Base-by-base conservation (phyloP, 2,888 invertebrate genomes). In the Drosophila koepferae region DNA sequence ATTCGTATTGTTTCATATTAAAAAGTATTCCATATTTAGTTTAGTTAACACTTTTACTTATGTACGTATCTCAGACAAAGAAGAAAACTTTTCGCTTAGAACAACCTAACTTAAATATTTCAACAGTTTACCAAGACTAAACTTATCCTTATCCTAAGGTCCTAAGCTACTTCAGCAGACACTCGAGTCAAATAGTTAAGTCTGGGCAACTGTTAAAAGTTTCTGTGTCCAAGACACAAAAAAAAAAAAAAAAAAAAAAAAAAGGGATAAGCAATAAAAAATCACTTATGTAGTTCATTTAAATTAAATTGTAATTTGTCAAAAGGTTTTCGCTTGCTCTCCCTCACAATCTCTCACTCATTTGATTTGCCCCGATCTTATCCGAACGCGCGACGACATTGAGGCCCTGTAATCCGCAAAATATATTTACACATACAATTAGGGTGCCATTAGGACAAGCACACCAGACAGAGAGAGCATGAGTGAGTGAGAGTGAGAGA, bases 391-490 rank as follows among this genome's bases (percentile, higher is more conserved):
- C 80, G 76, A 74, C 75, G 83, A 83, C 83, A 86, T 80, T 84
- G 85, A 88, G 80, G 80, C 88, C 82, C 72, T 81, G 80, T 80
- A 89, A 88, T 91, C 84, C 85, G 82, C 87, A 89, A 78, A 90
- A 91, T 91, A 90, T 91, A 92, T 92, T 91, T 92, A 91, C 90
- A 86, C 91, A 90, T 92, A 91, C 90, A 91, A 93, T 92, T 93
- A 91, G 91, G 92, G 86, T 89, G 86, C 85, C 84, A 90, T 90
- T 91, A 87, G 86, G 40, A 16, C 82, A 79, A 72, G 34, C 51
- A 36, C 7, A 23, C 31, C 34, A 53, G 36, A 38, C 20, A 34
- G 53, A 20, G 14, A 34, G 18, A 14, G 34, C 7, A 28, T 28
- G 51, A 16, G 31, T n/a, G 31, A 10, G 31, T 1, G 46, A 46